Conservation (phyloP, 2,797 vertebrate species). For the Harpagifer antarcticus region DNA sequence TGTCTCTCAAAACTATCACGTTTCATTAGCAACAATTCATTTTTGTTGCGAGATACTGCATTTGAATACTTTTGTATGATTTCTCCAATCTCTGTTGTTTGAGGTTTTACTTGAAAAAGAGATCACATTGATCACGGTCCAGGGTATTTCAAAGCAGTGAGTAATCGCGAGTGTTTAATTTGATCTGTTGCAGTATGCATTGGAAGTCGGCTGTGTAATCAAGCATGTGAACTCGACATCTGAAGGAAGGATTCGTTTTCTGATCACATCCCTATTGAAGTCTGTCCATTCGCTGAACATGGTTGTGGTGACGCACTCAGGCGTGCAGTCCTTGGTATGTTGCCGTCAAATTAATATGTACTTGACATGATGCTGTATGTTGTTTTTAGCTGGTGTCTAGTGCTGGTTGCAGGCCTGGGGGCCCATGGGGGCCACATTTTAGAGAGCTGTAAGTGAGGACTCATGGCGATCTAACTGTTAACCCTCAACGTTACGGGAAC, state of each 20-base stretch:
- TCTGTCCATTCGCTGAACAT: slow-evolving; percentile 75
- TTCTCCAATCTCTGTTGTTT: slow-evolving; percentile 78
- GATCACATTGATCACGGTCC: slow-evolving; percentile 82
- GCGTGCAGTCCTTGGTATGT: slow-evolving; percentile 54
- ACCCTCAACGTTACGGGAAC: slow-evolving; percentile 77
- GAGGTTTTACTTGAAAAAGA: slow-evolving; percentile 76
- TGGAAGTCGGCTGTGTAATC: slow-evolving; percentile 81
- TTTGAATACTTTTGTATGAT: slow-evolving; percentile 74
- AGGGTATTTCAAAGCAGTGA: slow-evolving; percentile 83
- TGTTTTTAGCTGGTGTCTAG: slow-evolving; percentile 29
- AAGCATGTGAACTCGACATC: slow-evolving; percentile 86
- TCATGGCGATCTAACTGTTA: slow-evolving; percentile 77
- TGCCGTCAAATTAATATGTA: slow-evolving; percentile 60
- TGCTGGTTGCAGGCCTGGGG: slow-evolving; percentile 17
- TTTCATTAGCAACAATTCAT: slow-evolving; percentile 75
- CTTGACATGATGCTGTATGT: slow-evolving; percentile 63
- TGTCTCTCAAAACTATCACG: slow-evolving; percentile 72
- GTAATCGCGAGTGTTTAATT: slow-evolving; percentile 84
- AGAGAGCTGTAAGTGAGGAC: slow-evolving; percentile 59
- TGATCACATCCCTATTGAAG: slow-evolving; percentile 83
- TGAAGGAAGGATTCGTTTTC: slow-evolving; percentile 82
- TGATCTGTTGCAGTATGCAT: slow-evolving; percentile 84
- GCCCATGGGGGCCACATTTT: slow-evolving; percentile 58
- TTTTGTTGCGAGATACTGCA: slow-evolving; percentile 61
- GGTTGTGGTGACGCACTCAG: slow-evolving; percentile 58